Percentiles rank a stretch among this genome's conserved stretches.
Conservation (phyloP, 2,888 invertebrate genomes). For the Trissonchulus latispiculum region DNA sequence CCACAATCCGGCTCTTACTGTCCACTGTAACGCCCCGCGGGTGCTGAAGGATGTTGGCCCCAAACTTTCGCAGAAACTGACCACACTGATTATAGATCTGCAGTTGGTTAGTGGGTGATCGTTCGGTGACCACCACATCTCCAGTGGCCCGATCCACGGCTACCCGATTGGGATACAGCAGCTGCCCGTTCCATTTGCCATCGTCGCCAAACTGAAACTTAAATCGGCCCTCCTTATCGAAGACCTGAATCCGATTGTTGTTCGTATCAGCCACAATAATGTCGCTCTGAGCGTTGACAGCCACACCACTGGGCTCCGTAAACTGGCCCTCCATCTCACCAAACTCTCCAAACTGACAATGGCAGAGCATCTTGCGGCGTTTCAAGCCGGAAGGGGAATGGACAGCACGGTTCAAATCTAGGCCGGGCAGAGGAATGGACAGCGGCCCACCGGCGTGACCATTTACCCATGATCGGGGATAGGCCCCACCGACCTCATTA, state of each 20-base stretch:
- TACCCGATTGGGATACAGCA: constrained; percentile 89
- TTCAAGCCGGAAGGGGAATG: constrained; percentile 50
- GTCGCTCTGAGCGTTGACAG: constrained; percentile 96
- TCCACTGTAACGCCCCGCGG: constrained; percentile 98
- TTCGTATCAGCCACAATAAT: constrained; percentile 94
- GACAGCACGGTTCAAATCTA: constrained; percentile 13
- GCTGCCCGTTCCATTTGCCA: constrained; percentile 85
- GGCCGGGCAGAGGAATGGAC: neutral
- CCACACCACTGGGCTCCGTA: constrained; percentile 98
- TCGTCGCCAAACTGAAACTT: constrained; percentile 99
- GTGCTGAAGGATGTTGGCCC: constrained; percentile 95
- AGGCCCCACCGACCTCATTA: neutral
- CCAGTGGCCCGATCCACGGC: constrained; percentile 97
- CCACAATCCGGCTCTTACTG: constrained; percentile 92
- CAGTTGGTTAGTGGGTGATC: constrained; percentile 92
- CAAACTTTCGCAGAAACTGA: constrained; percentile 97
- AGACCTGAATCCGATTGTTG: constrained; percentile 91
- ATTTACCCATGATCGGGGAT: neutral
- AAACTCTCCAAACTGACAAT: constrained; percentile 99
- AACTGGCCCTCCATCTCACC: constrained; percentile 83
- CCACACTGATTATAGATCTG: constrained; percentile 99
- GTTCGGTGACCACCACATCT: constrained; percentile 95
- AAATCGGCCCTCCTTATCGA: constrained; percentile 96
- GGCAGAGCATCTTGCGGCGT: constrained; percentile 98
- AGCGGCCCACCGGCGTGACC: neutral